These are phyloP conservation scores for Columba guinea DNA, from an alignment of 2,797 vertebrate genomes.

Conservation along the genomic window DNA sequence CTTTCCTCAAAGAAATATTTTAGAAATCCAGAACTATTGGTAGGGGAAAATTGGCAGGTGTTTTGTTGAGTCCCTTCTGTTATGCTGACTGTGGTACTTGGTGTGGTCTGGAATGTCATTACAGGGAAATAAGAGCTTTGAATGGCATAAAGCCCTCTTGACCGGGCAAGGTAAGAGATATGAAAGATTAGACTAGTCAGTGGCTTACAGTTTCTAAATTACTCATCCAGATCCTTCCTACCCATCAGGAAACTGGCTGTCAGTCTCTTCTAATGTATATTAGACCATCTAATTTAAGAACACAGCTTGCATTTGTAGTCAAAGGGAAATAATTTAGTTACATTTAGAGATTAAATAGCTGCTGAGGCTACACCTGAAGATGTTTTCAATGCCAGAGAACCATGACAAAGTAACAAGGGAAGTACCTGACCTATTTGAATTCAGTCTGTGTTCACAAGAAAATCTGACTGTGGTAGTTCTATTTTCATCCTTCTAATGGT, in stretches of 20 bases:
- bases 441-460: neutral
- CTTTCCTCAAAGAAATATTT: neutral
- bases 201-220: neutral
- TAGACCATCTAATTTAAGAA: neutral
- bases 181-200: neutral
- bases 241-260: neutral
- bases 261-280: neutral
- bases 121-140: neutral
- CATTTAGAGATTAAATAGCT: neutral
- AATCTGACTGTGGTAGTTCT: neutral
- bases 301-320: neutral
- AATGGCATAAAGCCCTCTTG: neutral
- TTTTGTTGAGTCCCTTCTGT: neutral
- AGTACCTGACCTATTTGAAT: neutral
- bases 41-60: neutral
- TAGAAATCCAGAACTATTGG: neutral
- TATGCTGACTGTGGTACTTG: neutral
- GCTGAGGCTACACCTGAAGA: neutral
- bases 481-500: slow-evolving; percentile 3
- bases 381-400: neutral
- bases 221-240: neutral
- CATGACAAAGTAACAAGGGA: neutral
- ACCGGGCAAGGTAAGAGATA: neutral
- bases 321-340: neutral
- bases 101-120: neutral